These are phyloP conservation scores for Trimorus sp. DNA, from an alignment of 2,888 invertebrate species.

Conservation along the genomic window DNA sequence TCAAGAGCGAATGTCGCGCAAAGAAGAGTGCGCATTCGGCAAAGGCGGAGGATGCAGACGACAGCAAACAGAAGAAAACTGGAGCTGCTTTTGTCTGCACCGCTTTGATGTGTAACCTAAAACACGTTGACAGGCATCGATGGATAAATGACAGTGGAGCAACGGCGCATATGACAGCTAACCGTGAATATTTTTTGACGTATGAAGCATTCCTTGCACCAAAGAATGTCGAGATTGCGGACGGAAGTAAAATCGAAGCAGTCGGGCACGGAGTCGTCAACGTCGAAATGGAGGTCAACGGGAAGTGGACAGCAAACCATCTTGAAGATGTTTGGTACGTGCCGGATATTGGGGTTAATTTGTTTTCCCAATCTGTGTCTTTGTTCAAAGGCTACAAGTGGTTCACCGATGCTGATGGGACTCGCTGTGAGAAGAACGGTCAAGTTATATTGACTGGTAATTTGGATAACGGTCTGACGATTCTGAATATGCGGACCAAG, in stretches of 20 bases:
- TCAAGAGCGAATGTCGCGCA: constrained; percentile 1
- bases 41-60: not conserved
- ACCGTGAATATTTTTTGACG: constrained; percentile 23
- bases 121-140: constrained; percentile 1
- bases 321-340: constrained; percentile 49
- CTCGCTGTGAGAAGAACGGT: constrained; percentile 20
- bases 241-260: constrained; percentile 34
- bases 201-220: constrained; percentile 12
- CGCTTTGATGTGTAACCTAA: constrained; percentile 10
- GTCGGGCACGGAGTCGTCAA: constrained; percentile 43
- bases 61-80: not conserved
- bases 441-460: constrained; percentile 17
- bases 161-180: constrained; percentile 26
- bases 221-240: constrained; percentile 10
- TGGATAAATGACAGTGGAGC: constrained; percentile 31
- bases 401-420: constrained; percentile 20
- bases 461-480: constrained; percentile 10
- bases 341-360: constrained; percentile 34
- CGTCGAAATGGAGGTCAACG: constrained; percentile 38
- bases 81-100: constrained; percentile 27
- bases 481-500: constrained; percentile 21
- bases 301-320: constrained; percentile 21
- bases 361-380: constrained; percentile 43
- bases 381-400: constrained; percentile 36
- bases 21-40: constrained; percentile 17